A percentile compares a stretch with the other conserved stretches of the same genome.
phyloP scores from a whole-genome alignment of 2,113 vertebrate genomes.

The Calonectris borealis region DNA sequence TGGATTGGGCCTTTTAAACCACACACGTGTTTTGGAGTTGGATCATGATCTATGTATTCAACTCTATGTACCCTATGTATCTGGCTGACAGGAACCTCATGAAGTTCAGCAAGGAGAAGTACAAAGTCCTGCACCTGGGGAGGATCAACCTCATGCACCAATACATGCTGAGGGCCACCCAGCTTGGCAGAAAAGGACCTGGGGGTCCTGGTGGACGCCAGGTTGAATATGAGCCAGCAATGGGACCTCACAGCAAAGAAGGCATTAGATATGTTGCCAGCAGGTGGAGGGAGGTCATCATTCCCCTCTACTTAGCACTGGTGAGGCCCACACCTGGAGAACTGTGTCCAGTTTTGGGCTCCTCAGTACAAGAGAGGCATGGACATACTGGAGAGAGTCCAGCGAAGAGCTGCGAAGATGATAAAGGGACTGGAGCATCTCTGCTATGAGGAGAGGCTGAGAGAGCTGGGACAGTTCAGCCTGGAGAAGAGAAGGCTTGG shows the following conservation, averaged over 20 bases:
- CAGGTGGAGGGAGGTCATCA: background rate
- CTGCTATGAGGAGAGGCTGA: background rate
- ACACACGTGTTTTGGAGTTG: background rate
- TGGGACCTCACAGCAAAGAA: background rate
- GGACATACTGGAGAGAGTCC: background rate
- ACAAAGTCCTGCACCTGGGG: background rate
- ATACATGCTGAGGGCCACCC: background rate
- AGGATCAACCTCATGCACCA: background rate
- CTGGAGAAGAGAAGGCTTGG: background rate
- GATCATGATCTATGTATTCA: no score
- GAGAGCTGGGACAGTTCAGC: background rate
- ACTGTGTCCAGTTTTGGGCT: background rate
- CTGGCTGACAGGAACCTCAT: background rate
- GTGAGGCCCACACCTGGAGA: background rate
- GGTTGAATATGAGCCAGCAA: background rate
- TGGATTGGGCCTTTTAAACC: background rate
- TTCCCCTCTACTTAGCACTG: background rate
- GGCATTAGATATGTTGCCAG: background rate
- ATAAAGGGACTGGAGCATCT: background rate
- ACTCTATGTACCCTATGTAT: background rate
- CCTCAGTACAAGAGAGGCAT: background rate
- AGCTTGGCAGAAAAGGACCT: background rate
- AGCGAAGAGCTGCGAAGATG: no score
- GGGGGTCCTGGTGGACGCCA: background rate
- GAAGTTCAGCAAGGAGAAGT: background rate